Evolutionary conservation across 1,140 invertebrate species (phyloP).

Genomic region (Berghia stephanieae): DNA sequence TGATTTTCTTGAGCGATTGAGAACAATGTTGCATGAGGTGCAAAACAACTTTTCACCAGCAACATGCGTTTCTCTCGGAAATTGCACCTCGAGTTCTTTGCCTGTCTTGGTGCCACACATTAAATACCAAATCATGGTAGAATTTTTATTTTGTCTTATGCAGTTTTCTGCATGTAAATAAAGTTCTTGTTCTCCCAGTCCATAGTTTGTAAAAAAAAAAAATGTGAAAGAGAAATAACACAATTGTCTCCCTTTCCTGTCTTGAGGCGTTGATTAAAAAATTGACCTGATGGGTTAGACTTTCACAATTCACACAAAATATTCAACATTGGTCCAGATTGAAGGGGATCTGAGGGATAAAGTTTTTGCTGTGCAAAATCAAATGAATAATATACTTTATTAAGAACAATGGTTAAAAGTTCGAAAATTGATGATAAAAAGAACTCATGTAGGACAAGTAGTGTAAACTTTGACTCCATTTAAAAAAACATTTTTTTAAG

Average conservation of each 20-base stretch:
- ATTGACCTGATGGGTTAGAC: slow-evolving; percentile 26
- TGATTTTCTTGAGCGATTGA: no score
- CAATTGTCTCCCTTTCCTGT: slow-evolving; percentile 40
- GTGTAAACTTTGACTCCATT: no score
- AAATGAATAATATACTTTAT: slow-evolving; percentile 34
- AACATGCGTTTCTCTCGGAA: no score
- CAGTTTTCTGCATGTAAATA: slow-evolving; percentile 38
- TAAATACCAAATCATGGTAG: slow-evolving; percentile 24
- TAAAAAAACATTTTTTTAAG: no score
- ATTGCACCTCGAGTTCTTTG: no score
- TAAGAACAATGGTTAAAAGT: no score
- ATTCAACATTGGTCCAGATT: slow-evolving; percentile 41
- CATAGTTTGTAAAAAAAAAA: slow-evolving; percentile 38
- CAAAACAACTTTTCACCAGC: no score
- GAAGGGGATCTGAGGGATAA: slow-evolving; percentile 38
- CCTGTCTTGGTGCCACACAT: slow-evolving; percentile 21
- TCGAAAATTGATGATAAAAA: no score
- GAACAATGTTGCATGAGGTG: no score
- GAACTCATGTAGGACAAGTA: no score
- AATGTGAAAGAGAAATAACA: slow-evolving; percentile 35
- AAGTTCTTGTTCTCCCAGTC: slow-evolving; percentile 30
- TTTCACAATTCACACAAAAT: slow-evolving; percentile 36
- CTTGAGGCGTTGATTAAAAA: slow-evolving; percentile 40
- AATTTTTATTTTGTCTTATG: slow-evolving; percentile 39
- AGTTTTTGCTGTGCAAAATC: slow-evolving; percentile 46